Percentiles rank a stretch among this genome's conserved stretches.
phyloP scores from a whole-genome alignment of 1,140 invertebrate species.

The Monochamus saltuarius region DNA sequence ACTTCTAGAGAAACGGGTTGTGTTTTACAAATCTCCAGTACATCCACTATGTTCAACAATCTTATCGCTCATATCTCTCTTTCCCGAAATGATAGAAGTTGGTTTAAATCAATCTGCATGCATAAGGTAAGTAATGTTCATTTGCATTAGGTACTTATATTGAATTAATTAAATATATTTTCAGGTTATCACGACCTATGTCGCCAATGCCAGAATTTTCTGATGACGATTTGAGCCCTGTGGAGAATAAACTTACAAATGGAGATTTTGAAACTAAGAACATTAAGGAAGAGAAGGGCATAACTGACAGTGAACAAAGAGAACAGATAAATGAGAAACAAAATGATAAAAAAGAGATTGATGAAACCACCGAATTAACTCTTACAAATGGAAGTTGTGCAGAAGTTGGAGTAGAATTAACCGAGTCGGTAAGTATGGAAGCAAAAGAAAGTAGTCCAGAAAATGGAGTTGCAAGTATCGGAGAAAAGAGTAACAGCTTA shows the following conservation, averaged over 20 bases:
- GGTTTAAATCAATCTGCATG: constrained; percentile 83
- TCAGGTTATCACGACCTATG: constrained; percentile 72
- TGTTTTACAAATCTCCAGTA: constrained; percentile 93
- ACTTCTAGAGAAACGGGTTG: constrained; percentile 83
- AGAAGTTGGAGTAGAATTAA: constrained; percentile 29
- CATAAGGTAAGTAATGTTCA: constrained; percentile 61
- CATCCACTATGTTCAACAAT: constrained; percentile 84
- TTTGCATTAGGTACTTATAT: background rate
- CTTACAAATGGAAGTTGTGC: constrained; percentile 8
- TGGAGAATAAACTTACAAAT: constrained; percentile 20
- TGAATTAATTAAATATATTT: constrained; percentile 34
- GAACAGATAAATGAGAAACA: constrained; percentile 7
- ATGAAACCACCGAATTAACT: constrained; percentile 11
- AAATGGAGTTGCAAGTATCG: constrained; percentile 38
- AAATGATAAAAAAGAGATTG: constrained; percentile 2
- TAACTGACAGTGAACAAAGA: constrained; percentile 5
- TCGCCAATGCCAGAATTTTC: constrained; percentile 73
- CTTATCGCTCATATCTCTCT: constrained; percentile 84
- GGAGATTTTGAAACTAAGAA: constrained; percentile 17
- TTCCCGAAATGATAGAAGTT: constrained; percentile 86
- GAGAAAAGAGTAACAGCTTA: constrained; percentile 56
- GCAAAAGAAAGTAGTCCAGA: constrained; percentile 1
- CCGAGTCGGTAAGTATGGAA: constrained; percentile 16
- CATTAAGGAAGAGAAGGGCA: background rate
- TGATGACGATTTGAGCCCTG: constrained; percentile 52